These are phyloP conservation scores for Ferdinandea cuprea DNA, from an alignment of 2,888 invertebrate genomes.

Conservation along the genomic window DNA sequence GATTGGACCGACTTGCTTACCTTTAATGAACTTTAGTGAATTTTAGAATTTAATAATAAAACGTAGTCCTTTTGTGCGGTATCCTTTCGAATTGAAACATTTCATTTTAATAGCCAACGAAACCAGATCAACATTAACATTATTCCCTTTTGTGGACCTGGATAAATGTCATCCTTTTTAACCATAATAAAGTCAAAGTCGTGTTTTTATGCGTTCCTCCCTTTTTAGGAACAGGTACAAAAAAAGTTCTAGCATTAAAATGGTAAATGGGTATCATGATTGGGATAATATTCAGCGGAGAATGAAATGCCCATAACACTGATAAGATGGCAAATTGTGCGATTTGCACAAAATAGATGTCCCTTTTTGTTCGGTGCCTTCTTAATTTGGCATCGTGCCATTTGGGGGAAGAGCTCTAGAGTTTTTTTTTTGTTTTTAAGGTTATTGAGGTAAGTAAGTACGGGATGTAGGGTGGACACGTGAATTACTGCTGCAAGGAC, in stretches of 20 bases:
- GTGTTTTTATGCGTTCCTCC: neutral
- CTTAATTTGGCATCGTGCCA: slow-evolving; percentile 10
- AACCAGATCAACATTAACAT: neutral
- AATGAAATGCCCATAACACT: slow-evolving; percentile 24
- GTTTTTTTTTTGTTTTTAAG: too few relatives aligned
- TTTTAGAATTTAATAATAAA: neutral
- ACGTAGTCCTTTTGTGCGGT: neutral
- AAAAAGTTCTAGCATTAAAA: slow-evolving; percentile 44
- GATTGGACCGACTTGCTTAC: too few relatives aligned
- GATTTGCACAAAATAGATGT: slow-evolving; percentile 43
- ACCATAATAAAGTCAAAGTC: neutral
- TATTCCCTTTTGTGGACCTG: too few relatives aligned
- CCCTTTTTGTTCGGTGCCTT: slow-evolving; percentile 35
- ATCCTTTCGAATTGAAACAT: slow-evolving; percentile 30
- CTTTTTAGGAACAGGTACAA: slow-evolving; percentile 17
- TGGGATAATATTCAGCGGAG: slow-evolving; percentile 33
- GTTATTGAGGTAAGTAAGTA: neutral
- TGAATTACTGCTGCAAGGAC: neutral
- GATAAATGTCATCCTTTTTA: neutral
- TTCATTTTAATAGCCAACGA: slow-evolving; percentile 11
- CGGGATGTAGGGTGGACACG: neutral
- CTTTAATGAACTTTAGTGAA: neutral
- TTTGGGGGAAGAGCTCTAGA: too few relatives aligned
- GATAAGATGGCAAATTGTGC: slow-evolving; percentile 54
- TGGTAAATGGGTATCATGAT: slow-evolving; percentile 37